Percentiles rank a stretch among this genome's conserved stretches.
phyloP scores from a whole-genome alignment of 2,113 vertebrate species.

The Benitochromis conjunctus region DNA sequence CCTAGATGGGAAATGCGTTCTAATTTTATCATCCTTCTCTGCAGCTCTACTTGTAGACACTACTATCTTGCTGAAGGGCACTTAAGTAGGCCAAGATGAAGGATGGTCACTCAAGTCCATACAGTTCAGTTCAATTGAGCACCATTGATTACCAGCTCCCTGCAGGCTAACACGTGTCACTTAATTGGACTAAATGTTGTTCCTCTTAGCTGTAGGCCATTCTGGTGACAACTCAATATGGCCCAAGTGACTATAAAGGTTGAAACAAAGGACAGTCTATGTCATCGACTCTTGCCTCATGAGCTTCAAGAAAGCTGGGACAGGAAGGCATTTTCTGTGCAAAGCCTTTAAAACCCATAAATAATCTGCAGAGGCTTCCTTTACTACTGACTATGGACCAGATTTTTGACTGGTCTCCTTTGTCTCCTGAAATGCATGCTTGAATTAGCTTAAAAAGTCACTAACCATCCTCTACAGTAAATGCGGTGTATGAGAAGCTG shows the following conservation, averaged over 20 bases:
- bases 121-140: slow-evolving; percentile 8
- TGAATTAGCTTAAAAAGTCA: neutral
- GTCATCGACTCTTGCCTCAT: neutral
- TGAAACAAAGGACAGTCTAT: slow-evolving; percentile 8
- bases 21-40: neutral
- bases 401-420: neutral
- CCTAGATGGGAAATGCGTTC: neutral
- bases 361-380: neutral
- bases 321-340: neutral
- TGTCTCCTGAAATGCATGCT: neutral
- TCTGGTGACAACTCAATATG: slow-evolving; percentile 32
- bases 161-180: slow-evolving; percentile 52
- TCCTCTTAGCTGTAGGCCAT: slow-evolving; percentile 14
- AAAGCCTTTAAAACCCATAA: neutral
- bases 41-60: neutral
- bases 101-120: neutral
- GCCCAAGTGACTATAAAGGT: neutral
- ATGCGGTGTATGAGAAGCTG: neutral
- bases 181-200: slow-evolving; percentile 58
- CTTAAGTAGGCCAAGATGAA: neutral
- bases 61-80: neutral
- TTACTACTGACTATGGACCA: neutral
- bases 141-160: slow-evolving; percentile 52
- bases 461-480: neutral
- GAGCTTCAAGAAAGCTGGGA: neutral